Conservation (phyloP, 2,888 invertebrate genomes). For the Acholoe squamosa region DNA sequence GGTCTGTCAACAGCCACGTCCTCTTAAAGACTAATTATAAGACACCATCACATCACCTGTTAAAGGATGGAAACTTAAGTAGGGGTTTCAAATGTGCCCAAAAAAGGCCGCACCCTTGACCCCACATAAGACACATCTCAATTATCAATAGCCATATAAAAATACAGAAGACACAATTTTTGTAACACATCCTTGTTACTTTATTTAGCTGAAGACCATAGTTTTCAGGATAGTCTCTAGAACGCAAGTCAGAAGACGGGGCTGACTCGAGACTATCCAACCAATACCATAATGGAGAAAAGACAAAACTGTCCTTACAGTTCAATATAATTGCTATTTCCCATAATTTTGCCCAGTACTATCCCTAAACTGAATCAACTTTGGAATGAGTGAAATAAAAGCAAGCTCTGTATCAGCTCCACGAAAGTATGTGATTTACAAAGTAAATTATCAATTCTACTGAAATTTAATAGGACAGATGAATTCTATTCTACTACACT, state of each 20-base stretch:
- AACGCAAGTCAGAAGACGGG: not conserved
- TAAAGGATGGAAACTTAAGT: too few species aligned
- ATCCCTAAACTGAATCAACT: not conserved
- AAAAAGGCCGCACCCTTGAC: too few species aligned
- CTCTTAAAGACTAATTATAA: too few species aligned
- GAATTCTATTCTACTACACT: not conserved
- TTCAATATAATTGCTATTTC: not conserved
- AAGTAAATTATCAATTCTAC: conserved; percentile 9
- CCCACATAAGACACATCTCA: not conserved
- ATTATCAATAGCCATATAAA: not conserved
- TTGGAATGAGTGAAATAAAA: conserved; percentile 56
- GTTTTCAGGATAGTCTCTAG: conserved; percentile 20
- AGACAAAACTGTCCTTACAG: conserved; percentile 5
- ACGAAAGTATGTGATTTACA: not conserved
- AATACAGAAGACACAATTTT: not conserved
- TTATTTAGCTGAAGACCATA: conserved; percentile 48
- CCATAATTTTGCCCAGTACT: conserved; percentile 32
- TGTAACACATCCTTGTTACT: conserved; percentile 37
- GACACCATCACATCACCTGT: too few species aligned
- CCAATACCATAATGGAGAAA: conserved; percentile 46
- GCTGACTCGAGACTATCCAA: conserved; percentile 29
- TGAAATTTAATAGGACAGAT: not conserved
- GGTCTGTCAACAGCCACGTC: too few species aligned
- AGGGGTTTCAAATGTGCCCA: too few species aligned
- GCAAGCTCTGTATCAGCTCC: conserved; percentile 23